Evolutionary conservation across 2,797 vertebrate species (phyloP).

Genomic region (Heteromormyrus szaboi): DNA sequence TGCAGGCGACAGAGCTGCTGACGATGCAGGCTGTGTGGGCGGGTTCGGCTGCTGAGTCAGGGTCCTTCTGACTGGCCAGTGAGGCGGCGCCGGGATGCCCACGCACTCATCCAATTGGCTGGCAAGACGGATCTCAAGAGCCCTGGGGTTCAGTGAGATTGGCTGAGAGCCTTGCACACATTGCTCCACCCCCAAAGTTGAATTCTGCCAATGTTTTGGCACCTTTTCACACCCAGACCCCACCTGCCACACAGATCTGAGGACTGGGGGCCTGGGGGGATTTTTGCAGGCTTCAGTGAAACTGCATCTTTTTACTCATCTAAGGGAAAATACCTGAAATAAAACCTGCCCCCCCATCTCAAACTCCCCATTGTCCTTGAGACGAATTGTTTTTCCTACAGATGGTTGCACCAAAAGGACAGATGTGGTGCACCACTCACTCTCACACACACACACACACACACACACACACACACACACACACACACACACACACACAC

Average conservation of each 20-base stretch:
- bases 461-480: not conserved
- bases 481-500: not conserved
- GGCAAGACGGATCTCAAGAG: not conserved
- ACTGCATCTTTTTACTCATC: not conserved
- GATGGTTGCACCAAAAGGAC: not conserved
- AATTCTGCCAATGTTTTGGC: not conserved
- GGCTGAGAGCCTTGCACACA: not conserved
- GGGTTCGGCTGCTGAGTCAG: not conserved
- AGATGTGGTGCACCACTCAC: not conserved
- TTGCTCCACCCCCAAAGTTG: not conserved
- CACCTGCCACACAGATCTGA: not conserved
- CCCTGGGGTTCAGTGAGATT: not conserved
- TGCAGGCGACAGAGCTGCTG: conserved; percentile 1
- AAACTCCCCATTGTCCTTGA: not conserved
- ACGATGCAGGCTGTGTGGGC: not conserved
- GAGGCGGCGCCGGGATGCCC: not conserved
- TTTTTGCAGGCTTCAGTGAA: not conserved
- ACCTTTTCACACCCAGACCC: not conserved
- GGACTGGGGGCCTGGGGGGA: not conserved
- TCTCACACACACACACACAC: too few relatives aligned
- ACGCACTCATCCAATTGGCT: not conserved
- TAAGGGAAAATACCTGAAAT: not conserved
- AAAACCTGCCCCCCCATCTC: not conserved
- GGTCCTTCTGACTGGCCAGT: not conserved
- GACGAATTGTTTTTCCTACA: not conserved